phyloP scores from a whole-genome alignment of 1,140 invertebrate genomes.

The Drosophila kepulauana region DNA sequence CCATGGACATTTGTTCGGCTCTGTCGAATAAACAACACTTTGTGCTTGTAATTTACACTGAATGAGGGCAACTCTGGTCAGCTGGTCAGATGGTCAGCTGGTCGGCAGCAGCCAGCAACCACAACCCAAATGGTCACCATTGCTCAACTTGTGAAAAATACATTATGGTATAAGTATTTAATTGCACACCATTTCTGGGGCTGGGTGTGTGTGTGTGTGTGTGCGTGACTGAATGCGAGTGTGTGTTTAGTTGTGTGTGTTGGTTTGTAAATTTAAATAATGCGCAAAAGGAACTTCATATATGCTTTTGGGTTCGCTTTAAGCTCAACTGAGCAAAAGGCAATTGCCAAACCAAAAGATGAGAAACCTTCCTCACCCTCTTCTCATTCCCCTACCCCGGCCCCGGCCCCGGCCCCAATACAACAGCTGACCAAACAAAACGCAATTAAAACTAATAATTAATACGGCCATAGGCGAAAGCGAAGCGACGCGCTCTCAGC shows the following conservation, averaged over 20 bases:
- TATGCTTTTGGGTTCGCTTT: constrained; percentile 15
- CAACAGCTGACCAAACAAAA: constrained; percentile 61
- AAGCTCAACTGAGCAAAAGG: constrained; percentile 3
- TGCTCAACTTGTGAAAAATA: constrained; percentile 82
- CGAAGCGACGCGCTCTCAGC: constrained; percentile 21
- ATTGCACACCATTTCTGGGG: constrained; percentile 73
- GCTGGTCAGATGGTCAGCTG: constrained; percentile 15
- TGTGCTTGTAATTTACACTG: constrained; percentile 75
- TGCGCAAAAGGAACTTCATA: constrained; percentile 12
- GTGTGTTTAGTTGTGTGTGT: constrained; percentile 16
- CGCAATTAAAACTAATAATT: constrained; percentile 83
- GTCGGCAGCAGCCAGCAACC: constrained; percentile 41
- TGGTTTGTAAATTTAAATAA: constrained; percentile 32
- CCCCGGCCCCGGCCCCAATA: not conserved
- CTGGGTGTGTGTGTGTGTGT: constrained; percentile 21
- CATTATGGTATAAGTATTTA: constrained; percentile 82
- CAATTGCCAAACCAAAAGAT: not conserved
- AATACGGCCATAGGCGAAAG: constrained; percentile 68
- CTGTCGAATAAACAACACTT: constrained; percentile 71
- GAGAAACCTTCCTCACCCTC: not conserved
- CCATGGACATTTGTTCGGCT: constrained; percentile 36
- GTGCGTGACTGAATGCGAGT: constrained; percentile 10
- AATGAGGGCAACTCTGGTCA: constrained; percentile 10
- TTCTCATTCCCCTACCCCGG: too few relatives aligned
- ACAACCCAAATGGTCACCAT: constrained; percentile 81